Evolutionary conservation across 2,797 vertebrate genomes (phyloP), one percentile per base, ranked within the genome.

Genomic region (Anomalospiza imberbis): DNA sequence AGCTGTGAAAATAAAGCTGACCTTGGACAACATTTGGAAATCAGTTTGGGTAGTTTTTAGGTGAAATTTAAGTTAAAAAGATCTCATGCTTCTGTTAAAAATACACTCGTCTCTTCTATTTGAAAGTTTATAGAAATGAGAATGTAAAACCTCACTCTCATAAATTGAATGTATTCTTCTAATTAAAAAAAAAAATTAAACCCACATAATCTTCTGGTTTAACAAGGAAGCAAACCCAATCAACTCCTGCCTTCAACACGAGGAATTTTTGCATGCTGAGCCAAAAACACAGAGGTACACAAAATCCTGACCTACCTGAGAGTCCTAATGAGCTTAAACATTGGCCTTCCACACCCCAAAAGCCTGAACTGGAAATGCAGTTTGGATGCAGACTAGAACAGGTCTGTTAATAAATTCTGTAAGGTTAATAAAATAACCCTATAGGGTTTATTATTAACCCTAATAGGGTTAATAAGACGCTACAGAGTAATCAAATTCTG

Each of bases 1-100:
- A 96, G 95, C 95, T 97, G 96, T 95, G 57, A 95, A 97, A 93
- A 92, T 58, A 89, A 85, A 84, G 61, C 58, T 72, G 84, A 71
- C 94, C 93, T 90, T 88, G 88, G 84, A 50, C 89, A 93, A 32
- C 83, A 44, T 86, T 28, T 85, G 83, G 85, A 79, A 93, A 93
- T 79, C 74, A 17, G 47, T 40, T 29, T 29, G 26, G 58, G 28
- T 16, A 22, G 18, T 15, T 94, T 93, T 57, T 42, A 44, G 88
- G 67, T 74, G 79, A 88, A 66, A 20, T 50, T 79, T 57, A 57
- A 89, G 73, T 92, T 76, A 54, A 88, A 91, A 95, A 77, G 65
- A 53, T 63, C 85, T 48, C 45, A 47, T 36, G 5, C 12, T 47
- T 82, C 85, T 76, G 45, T 67, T 79, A 51, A 76, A 94, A 91